These are phyloP conservation scores for Coregonus ussuriensis DNA, from an alignment of 2,797 vertebrate genomes.

Conservation along the genomic window DNA sequence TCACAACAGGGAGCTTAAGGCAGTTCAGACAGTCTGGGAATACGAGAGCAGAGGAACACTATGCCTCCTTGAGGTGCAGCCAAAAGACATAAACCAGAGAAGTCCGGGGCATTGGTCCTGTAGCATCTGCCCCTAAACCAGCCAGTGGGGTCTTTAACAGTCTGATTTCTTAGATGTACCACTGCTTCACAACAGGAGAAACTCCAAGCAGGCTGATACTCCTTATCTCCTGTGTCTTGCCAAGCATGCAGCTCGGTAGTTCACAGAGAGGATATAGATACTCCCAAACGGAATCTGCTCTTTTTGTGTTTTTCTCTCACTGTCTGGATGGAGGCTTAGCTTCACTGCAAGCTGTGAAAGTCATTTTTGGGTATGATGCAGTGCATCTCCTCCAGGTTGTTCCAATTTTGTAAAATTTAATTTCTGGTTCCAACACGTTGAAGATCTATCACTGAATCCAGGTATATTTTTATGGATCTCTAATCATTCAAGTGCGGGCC, in stretches of 20 bases:
- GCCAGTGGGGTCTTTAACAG: slow-evolving; percentile 13
- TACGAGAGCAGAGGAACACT: slow-evolving; percentile 36
- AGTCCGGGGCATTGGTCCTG: neutral
- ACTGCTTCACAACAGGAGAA: slow-evolving; percentile 23
- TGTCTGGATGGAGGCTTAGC: slow-evolving; percentile 27
- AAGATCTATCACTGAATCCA: slow-evolving; percentile 5
- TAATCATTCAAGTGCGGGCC: neutral
- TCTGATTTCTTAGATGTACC: slow-evolving; percentile 4
- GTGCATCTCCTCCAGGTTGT: slow-evolving; percentile 6
- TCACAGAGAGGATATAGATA: slow-evolving; percentile 42
- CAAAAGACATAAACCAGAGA: slow-evolving; percentile 35
- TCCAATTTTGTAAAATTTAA: neutral
- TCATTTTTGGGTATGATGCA: slow-evolving; percentile 31
- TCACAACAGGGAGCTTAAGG: slow-evolving; percentile 29
- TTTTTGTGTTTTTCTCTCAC: slow-evolving; percentile 25
- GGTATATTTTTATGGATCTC: neutral
- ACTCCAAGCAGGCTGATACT: slow-evolving; percentile 35
- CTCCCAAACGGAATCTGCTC: slow-evolving; percentile 5
- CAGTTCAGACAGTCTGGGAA: slow-evolving; percentile 34
- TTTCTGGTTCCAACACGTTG: slow-evolving; percentile 17
- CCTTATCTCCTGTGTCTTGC: slow-evolving; percentile 33
- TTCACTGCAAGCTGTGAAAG: slow-evolving; percentile 32
- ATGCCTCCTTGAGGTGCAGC: slow-evolving; percentile 44
- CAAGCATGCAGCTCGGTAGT: slow-evolving; percentile 35
- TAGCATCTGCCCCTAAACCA: slow-evolving; percentile 46